Conservation (phyloP, 2,113 vertebrate species). For the Oostethus manadensis region DNA sequence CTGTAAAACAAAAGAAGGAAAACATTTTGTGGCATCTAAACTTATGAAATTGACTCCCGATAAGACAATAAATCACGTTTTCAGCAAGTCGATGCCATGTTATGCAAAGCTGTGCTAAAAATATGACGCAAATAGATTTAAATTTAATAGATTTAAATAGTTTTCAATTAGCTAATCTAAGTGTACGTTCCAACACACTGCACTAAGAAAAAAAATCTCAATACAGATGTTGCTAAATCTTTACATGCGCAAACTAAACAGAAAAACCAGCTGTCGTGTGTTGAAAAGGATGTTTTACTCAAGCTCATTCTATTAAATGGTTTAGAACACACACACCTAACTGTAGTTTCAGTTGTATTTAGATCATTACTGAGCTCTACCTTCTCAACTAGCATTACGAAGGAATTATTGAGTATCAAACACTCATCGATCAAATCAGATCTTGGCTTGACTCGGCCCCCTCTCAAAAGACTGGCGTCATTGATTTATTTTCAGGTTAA, state of each 20-base stretch:
- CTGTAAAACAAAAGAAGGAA: conserved; percentile 70
- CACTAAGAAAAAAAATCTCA: too few relatives aligned
- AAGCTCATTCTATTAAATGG: too few relatives aligned
- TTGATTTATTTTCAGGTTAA: conserved; percentile 43
- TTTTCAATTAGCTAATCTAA: not conserved
- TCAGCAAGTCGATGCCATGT: not conserved
- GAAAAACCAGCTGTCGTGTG: too few relatives aligned
- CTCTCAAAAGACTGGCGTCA: conserved; percentile 21
- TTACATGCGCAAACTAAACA: too few relatives aligned
- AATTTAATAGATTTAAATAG: too few relatives aligned
- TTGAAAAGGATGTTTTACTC: too few relatives aligned
- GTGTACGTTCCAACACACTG: not conserved
- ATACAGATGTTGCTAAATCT: too few relatives aligned
- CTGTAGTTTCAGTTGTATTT: not conserved
- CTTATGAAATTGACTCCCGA: too few relatives aligned
- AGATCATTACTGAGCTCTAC: not conserved
- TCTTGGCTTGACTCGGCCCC: conserved; percentile 16
- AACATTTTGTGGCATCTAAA: not conserved
- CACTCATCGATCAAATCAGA: conserved; percentile 18
- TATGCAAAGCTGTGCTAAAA: not conserved
- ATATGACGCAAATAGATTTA: not conserved
- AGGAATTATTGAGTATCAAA: conserved; percentile 27
- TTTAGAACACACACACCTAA: too few relatives aligned
- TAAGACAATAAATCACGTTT: too few relatives aligned
- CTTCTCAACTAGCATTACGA: conserved; percentile 21